A percentile compares a stretch with the other conserved stretches of the same genome.
Evolutionary conservation across 1,140 invertebrate genomes (phyloP).

Genomic region (Odontomachus brunneus): DNA sequence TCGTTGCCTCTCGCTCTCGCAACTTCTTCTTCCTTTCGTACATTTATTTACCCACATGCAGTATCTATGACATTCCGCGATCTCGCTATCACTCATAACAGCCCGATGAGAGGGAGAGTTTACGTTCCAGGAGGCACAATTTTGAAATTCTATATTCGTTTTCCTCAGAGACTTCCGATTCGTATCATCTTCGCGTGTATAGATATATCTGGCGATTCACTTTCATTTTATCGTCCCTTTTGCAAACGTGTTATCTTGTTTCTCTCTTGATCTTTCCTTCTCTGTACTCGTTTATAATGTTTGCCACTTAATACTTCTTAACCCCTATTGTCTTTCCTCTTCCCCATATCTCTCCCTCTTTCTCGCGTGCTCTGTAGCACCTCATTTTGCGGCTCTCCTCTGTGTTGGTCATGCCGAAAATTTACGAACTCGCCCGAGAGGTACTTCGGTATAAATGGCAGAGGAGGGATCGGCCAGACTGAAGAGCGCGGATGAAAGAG

Average conservation of each 20-base stretch:
- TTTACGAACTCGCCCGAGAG: constrained; percentile 72
- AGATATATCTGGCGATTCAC: not conserved
- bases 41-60: not conserved
- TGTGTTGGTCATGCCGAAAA: constrained; percentile 69
- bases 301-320: constrained; percentile 6
- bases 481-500: constrained; percentile 23
- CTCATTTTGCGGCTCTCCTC: constrained; percentile 46
- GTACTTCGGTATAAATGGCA: constrained; percentile 49
- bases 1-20: not conserved
- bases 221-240: no score
- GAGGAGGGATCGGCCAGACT: constrained; percentile 34
- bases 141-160: not conserved
- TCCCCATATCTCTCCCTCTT: constrained; percentile 10
- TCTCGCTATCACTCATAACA: not conserved
- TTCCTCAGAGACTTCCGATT: not conserved
- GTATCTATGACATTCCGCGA: not conserved
- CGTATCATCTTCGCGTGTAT: not conserved
- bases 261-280: not conserved
- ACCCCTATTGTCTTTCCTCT: not conserved
- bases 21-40: not conserved
- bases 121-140: not conserved
- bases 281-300: not conserved
- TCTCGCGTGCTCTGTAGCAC: not conserved
- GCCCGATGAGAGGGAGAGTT: not conserved
- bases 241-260: not conserved